phyloP scores from a whole-genome alignment of 1,140 invertebrate species.

The Oncopodura yosiiana region DNA sequence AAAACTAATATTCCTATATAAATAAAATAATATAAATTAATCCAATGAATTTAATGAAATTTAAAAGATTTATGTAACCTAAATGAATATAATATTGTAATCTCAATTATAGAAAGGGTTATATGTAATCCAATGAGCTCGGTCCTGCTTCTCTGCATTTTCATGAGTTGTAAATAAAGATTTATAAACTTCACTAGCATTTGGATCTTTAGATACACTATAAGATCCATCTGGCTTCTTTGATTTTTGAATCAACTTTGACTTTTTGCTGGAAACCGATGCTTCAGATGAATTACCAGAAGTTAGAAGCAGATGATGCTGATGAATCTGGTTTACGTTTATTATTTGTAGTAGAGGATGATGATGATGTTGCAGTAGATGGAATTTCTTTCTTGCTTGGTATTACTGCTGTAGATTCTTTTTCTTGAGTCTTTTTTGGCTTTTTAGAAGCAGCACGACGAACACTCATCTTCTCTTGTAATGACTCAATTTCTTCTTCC shows the following conservation, averaged over 20 bases:
- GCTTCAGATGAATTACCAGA: background rate
- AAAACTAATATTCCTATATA: no score
- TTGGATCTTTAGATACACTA: constrained; percentile 84
- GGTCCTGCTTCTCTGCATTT: constrained; percentile 70
- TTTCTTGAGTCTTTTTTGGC: constrained; percentile 53
- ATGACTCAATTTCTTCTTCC: constrained; percentile 62
- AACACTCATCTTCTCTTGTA: constrained; percentile 53
- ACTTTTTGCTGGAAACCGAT: background rate
- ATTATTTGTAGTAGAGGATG: background rate
- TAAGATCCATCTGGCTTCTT: constrained; percentile 64
- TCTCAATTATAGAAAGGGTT: constrained; percentile 34
- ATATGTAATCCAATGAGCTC: constrained; percentile 77
- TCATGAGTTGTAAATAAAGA: constrained; percentile 87
- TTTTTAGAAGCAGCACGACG: constrained; percentile 57
- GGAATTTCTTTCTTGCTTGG: background rate
- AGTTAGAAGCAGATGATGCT: background rate
- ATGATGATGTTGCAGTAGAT: background rate
- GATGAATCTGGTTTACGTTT: background rate
- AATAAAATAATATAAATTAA: no score
- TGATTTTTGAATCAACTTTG: constrained; percentile 32
- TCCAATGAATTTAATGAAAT: no score
- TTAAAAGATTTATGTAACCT: no score
- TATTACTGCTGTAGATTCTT: background rate
- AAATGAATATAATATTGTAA: no score
- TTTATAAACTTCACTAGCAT: constrained; percentile 81